These are phyloP conservation scores for Magallana ariakensis DNA, from an alignment of 1,140 invertebrate genomes.

Conservation along the genomic window DNA sequence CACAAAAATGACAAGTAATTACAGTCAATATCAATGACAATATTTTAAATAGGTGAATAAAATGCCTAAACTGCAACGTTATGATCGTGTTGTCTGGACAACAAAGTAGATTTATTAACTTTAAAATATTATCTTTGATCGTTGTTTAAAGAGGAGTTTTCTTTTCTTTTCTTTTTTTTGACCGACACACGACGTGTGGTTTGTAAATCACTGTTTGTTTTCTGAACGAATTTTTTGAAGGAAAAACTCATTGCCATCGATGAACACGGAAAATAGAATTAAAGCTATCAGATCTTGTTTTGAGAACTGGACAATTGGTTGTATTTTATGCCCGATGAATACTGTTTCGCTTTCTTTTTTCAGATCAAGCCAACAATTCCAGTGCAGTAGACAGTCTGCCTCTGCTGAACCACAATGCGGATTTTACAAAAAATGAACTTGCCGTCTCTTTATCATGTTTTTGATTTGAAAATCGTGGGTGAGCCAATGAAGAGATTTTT, in stretches of 20 bases:
- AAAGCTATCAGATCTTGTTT: conserved; percentile 7
- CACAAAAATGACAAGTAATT: too few relatives aligned
- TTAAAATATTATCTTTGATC: too few relatives aligned
- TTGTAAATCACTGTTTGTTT: not conserved
- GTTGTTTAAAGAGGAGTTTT: too few relatives aligned
- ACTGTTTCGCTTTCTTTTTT: conserved; percentile 28
- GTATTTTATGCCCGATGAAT: conserved; percentile 21
- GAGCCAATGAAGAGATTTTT: conserved; percentile 17
- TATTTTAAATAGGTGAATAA: too few relatives aligned
- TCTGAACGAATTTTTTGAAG: not conserved
- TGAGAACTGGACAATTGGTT: conserved; percentile 15
- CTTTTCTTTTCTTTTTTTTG: too few relatives aligned
- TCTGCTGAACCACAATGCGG: conserved; percentile 18
- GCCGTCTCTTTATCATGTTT: conserved; percentile 10
- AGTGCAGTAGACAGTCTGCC: conserved; percentile 34
- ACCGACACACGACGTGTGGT: not conserved
- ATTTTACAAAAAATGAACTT: conserved; percentile 1
- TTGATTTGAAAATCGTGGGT: conserved; percentile 22
- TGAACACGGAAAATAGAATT: conserved; percentile 12
- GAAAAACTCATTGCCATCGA: not conserved
- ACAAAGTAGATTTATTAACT: too few relatives aligned
- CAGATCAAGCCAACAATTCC: not conserved
- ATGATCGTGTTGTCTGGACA: too few relatives aligned
- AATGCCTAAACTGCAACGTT: too few relatives aligned
- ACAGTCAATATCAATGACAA: too few relatives aligned